Percentiles rank a stretch among this genome's conserved stretches.
These are phyloP conservation scores for Dasypogon diadema DNA, from an alignment of 2,888 invertebrate genomes.

Conservation along the genomic window DNA sequence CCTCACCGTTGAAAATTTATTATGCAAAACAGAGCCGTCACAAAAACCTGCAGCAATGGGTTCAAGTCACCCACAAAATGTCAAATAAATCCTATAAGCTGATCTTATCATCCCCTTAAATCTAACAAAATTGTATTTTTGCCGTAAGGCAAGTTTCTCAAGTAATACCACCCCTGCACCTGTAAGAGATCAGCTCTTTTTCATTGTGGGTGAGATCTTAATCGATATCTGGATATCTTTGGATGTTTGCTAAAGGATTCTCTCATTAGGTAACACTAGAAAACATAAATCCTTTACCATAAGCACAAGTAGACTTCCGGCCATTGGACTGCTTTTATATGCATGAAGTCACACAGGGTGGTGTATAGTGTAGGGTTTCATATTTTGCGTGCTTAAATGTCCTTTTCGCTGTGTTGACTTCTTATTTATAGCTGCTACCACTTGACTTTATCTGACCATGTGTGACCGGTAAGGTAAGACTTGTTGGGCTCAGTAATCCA, in stretches of 20 bases:
- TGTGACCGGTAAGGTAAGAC: neutral
- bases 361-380: neutral
- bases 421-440: slow-evolving; percentile 15
- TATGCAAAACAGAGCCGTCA: no score
- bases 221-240: neutral
- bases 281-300: neutral
- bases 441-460: slow-evolving; percentile 8
- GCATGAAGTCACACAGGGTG: no score
- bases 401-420: neutral
- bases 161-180: neutral
- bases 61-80: no score
- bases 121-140: neutral
- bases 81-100: neutral
- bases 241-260: neutral
- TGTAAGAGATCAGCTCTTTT: neutral
- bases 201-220: neutral
- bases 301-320: neutral
- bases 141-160: neutral
- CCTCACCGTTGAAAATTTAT: no score
- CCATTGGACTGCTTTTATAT: no score
- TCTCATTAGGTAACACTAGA: neutral
- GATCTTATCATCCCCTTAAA: neutral
- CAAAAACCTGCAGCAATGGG: no score
- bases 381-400: slow-evolving; percentile 8
- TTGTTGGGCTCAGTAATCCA: neutral